Evolutionary conservation across 2,113 vertebrate genomes (phyloP).

Genomic region (Anarrhichthys ocellatus): DNA sequence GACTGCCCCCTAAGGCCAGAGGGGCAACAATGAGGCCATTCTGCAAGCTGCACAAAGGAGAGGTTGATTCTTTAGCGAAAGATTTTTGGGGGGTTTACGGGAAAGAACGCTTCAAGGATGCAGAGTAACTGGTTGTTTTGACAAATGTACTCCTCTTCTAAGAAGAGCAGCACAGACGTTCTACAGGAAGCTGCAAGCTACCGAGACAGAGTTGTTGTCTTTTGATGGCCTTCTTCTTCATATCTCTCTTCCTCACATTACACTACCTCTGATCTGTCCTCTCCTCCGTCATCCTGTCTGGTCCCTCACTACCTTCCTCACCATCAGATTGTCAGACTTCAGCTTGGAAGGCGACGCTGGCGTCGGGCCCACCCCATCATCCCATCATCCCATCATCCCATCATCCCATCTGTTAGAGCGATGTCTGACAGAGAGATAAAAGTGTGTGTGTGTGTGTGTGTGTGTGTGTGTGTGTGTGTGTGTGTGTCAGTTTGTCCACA

Average conservation of each 20-base stretch:
- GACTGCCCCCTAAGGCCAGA: neutral
- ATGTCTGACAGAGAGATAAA: slow-evolving; percentile 19
- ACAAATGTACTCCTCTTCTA: no score
- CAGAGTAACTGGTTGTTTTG: no score
- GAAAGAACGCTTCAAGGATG: neutral
- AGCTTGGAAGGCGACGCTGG: slow-evolving; percentile 52
- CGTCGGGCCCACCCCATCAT: slow-evolving; percentile 21
- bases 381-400: slow-evolving; percentile 37
- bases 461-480: neutral
- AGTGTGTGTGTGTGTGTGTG: slow-evolving; percentile 16
- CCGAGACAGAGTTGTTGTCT: neutral
- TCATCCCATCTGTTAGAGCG: slow-evolving; percentile 67
- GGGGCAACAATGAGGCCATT: neutral
- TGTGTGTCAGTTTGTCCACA: slow-evolving; percentile 9
- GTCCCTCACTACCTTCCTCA: neutral
- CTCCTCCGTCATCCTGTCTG: slow-evolving; percentile 2
- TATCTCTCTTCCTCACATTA: neutral
- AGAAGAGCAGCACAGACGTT: neutral
- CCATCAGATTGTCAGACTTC: slow-evolving; percentile 58
- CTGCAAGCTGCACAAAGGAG: neutral
- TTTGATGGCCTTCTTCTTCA: neutral
- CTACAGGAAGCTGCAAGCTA: neutral
- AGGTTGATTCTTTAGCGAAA: no score
- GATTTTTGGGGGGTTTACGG: neutral
- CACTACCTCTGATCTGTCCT: neutral